Evolutionary conservation across 2,888 invertebrate species (phyloP), one percentile per base, ranked within the genome.

Genomic region (Erebia palarica): DNA sequence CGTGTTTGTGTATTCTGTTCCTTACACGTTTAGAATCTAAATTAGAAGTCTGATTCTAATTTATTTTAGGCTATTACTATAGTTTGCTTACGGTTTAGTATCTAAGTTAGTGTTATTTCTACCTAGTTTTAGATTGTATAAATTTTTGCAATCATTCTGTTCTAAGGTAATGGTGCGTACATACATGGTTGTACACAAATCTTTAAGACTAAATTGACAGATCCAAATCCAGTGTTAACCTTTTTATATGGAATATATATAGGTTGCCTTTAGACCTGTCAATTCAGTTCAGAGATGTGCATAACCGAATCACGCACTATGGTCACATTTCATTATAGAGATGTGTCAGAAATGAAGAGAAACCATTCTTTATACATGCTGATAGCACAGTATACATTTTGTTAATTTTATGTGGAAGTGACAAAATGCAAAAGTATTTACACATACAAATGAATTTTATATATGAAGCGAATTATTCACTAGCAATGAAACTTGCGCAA

Each of bases 11-110:
- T 59, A 85, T 86, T 84, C 81, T 82, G 86, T 88, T 90, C 87
- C 88, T 89, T 79, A 79, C 80, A 75, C 75, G 75, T 80, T 86
- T 86, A 85, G 86, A 87, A 86, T 89, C 86, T 84, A 88, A 86
- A 91, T 91, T 91, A 91, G 91, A 92, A 92, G 92, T 92, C 92
- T 92, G 92, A 91, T 88, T 89, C 89, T 91, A 92, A 91, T 89
- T 92, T 90, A 91, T 91, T 89, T 84, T 81, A 82, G 80, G 77
- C 82, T 84, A 71, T 78, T 85, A 80, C 78, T 80, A 80, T 81
- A 78, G 75, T 78, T 83, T 83, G 83, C 81, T 85, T 87, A 82
- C 83, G 85, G 79, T 81, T 84, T 82, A 80, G 70, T 86, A 83
- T 74, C 65, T 86, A 87, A 86, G 83, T 81, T 85, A 75, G 73